A percentile compares a stretch with the other conserved stretches of the same genome.
Conservation (phyloP, 2,797 vertebrate genomes). For the Tarsius wallacei region DNA sequence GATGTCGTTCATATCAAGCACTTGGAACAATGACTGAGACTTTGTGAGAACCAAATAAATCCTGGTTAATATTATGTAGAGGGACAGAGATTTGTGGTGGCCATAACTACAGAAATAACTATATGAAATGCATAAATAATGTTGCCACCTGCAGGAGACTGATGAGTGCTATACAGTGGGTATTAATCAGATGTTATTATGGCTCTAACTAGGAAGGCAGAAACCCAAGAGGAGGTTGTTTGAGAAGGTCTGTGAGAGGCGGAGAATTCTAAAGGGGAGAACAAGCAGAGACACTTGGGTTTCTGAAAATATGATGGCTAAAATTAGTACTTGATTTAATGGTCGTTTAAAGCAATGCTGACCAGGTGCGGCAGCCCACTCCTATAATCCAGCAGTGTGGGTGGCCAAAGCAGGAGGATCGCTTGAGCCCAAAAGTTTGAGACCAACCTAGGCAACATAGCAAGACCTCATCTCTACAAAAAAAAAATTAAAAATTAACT, state of each 20-base stretch:
- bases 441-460: too few species aligned
- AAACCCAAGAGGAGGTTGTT: background rate
- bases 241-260: background rate
- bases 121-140: background rate
- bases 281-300: background rate
- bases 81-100: background rate
- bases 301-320: background rate
- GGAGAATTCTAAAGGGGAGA: background rate
- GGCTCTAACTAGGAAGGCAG: background rate
- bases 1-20: background rate
- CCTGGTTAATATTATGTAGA: background rate
- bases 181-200: background rate
- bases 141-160: background rate
- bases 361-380: too few species aligned
- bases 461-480: too few species aligned
- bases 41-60: conserved; percentile 28
- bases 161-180: background rate
- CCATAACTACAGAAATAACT: background rate
- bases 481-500: too few species aligned
- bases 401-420: too few species aligned
- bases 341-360: background rate
- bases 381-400: too few species aligned
- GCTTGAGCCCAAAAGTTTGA: too few species aligned
- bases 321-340: background rate
- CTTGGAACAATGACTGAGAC: background rate